Conservation (phyloP, 2,113 vertebrate genomes). For the Etheostoma spectabile region DNA sequence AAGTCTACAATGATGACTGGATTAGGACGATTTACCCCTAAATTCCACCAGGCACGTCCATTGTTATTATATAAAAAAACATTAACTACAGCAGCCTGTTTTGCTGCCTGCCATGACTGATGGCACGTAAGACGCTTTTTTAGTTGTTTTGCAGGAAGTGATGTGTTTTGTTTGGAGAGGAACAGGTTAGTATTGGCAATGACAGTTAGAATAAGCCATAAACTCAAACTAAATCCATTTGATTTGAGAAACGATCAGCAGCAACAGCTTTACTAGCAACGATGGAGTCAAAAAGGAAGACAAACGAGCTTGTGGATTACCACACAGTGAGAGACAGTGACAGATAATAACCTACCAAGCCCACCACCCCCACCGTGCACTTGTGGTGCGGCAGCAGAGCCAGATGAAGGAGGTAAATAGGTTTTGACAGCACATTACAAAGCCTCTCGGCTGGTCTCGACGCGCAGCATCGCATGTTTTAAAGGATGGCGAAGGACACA, state of each 20-base stretch:
- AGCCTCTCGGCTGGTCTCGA: conserved; percentile 58
- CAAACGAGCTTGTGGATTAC: neutral
- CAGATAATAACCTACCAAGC: conserved; percentile 33
- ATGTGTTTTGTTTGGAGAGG: neutral
- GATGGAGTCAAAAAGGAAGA: neutral
- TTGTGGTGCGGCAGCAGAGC: conserved; percentile 19
- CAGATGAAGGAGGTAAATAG: conserved; percentile 64
- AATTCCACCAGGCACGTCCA: too few relatives aligned
- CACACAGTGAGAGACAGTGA: conserved; percentile 26
- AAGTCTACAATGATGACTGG: neutral
- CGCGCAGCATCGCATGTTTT: conserved; percentile 19
- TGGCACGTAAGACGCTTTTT: neutral
- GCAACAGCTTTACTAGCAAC: neutral
- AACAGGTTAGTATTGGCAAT: neutral
- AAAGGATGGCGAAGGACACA: conserved; percentile 65
- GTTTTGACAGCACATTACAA: conserved; percentile 71
- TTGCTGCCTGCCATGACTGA: neutral
- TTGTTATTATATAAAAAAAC: neutral
- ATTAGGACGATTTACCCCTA: conserved; percentile 1
- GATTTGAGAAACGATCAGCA: conserved; percentile 4
- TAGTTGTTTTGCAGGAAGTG: neutral
- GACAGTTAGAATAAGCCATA: neutral
- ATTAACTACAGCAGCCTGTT: neutral
- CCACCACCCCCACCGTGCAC: conserved; percentile 21
- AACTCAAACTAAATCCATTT: neutral